Conservation (phyloP, 2,797 vertebrate species). For the Sandelia bainsii region DNA sequence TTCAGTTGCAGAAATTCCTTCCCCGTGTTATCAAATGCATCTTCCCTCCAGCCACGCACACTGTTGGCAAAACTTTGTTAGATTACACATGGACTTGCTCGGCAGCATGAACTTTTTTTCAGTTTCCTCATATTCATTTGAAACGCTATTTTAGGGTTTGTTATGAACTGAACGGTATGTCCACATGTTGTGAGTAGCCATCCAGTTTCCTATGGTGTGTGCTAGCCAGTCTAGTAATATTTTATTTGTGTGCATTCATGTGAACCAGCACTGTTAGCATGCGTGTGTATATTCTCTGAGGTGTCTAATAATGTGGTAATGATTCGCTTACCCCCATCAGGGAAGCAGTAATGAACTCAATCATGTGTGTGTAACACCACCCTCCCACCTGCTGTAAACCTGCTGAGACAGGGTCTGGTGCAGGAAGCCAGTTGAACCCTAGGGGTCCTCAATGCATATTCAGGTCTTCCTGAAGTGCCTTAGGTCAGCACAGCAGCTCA, state of each 20-base stretch:
- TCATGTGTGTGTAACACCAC: constrained; percentile 66
- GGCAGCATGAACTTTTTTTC: background rate
- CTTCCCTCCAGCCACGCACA: constrained; percentile 4
- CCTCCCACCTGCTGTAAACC: constrained; percentile 71
- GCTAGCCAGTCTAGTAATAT: constrained; percentile 27
- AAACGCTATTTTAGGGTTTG: background rate
- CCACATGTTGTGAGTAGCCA: background rate
- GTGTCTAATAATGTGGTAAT: constrained; percentile 59
- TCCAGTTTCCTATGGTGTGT: constrained; percentile 6
- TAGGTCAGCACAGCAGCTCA: constrained; percentile 40
- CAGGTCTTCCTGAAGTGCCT: constrained; percentile 54
- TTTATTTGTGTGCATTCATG: constrained; percentile 48
- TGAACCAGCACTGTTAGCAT: constrained; percentile 11
- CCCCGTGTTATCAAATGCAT: constrained; percentile 7
- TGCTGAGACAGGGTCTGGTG: constrained; percentile 62
- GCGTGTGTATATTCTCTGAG: constrained; percentile 33
- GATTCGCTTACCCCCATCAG: constrained; percentile 47
- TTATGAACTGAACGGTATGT: background rate
- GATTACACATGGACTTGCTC: constrained; percentile 7
- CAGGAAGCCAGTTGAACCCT: constrained; percentile 51
- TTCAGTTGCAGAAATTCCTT: constrained; percentile 40
- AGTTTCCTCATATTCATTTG: background rate
- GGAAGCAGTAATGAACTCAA: constrained; percentile 63
- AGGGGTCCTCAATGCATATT: constrained; percentile 51
- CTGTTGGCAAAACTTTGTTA: constrained; percentile 37